Evolutionary conservation across 2,113 vertebrate species (phyloP).

Genomic region (Pogonocichla stellata): DNA sequence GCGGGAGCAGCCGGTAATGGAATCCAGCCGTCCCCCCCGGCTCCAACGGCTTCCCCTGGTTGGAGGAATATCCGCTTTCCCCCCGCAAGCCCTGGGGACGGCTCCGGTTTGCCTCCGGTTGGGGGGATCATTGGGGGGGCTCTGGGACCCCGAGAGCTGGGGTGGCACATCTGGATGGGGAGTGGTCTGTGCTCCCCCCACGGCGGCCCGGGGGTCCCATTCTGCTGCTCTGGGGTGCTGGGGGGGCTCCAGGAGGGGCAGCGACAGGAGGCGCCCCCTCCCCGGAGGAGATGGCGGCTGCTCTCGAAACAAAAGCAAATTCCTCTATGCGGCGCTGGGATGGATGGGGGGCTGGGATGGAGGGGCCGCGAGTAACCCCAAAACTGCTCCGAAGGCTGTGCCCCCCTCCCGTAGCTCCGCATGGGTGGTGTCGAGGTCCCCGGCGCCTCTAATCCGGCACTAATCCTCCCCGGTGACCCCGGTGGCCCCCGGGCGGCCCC

Average conservation of each 20-base stretch:
- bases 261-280: background rate
- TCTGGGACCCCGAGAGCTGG: background rate
- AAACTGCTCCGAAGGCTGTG: background rate
- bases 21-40: background rate
- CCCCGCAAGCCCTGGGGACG: background rate
- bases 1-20: background rate
- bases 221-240: background rate
- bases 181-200: background rate
- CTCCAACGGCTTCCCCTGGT: background rate
- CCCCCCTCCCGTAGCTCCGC: background rate
- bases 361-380: background rate
- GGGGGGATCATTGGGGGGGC: background rate
- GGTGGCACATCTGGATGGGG: background rate
- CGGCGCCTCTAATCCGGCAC: background rate
- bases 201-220: background rate
- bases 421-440: background rate
- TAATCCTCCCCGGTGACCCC: background rate
- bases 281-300: background rate
- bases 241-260: background rate
- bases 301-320: background rate
- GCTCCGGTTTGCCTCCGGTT: background rate
- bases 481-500: background rate
- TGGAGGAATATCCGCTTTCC: background rate
- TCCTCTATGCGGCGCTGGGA: background rate
- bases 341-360: background rate